These are phyloP conservation scores for Agriopis leucophaearia DNA, from an alignment of 2,888 invertebrate genomes.

Conservation along the genomic window DNA sequence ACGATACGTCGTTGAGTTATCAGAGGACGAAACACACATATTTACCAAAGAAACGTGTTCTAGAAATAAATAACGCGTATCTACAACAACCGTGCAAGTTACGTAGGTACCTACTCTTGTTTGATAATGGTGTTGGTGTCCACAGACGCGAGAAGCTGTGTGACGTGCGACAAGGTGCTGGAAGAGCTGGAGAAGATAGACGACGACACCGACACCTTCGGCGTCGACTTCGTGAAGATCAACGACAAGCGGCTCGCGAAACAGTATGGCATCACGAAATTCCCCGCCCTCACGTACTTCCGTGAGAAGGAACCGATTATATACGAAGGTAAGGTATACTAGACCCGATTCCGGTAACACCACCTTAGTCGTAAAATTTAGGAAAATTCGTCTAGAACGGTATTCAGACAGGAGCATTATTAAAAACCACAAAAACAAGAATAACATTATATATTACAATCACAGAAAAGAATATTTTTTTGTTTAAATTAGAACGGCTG, in stretches of 20 bases:
- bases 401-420: too few relatives aligned
- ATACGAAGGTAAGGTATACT: slow-evolving; percentile 92
- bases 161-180: slow-evolving; percentile 96
- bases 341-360: too few relatives aligned
- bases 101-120: not conserved
- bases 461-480: too few relatives aligned
- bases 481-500: too few relatives aligned
- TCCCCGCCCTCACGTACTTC: slow-evolving; percentile 98
- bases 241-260: slow-evolving; percentile 98
- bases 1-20: too few relatives aligned
- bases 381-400: too few relatives aligned
- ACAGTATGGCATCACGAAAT: slow-evolving; percentile 97
- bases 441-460: too few relatives aligned
- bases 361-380: too few relatives aligned
- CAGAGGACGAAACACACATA: too few relatives aligned
- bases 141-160: slow-evolving; percentile 95
- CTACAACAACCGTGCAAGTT: not conserved
- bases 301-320: slow-evolving; percentile 98
- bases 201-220: slow-evolving; percentile 97
- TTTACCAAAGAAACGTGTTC: too few relatives aligned
- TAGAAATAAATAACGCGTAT: too few relatives aligned
- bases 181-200: slow-evolving; percentile 97
- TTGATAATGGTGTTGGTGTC: slow-evolving; percentile 47
- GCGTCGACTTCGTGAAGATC: slow-evolving; percentile 98
- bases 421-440: too few relatives aligned